phyloP scores from a whole-genome alignment of 1,140 invertebrate species.

The Sitophilus oryzae region DNA sequence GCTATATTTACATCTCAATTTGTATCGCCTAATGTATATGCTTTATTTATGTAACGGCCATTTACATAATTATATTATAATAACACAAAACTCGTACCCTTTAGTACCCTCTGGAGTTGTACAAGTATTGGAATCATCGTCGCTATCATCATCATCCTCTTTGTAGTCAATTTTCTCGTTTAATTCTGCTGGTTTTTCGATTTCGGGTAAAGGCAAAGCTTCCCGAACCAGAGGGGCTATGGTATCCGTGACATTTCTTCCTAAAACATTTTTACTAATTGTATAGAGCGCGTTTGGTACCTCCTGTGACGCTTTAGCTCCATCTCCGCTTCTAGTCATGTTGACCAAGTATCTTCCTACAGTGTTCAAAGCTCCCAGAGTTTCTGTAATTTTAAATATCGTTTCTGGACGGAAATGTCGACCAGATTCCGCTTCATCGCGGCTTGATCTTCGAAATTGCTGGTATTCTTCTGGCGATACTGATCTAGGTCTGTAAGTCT shows the following conservation, averaged over 20 bases:
- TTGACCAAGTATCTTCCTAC: slow-evolving; percentile 78
- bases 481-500: slow-evolving; percentile 18
- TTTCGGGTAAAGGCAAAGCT: slow-evolving; percentile 49
- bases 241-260: slow-evolving; percentile 71
- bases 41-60: background rate
- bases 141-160: slow-evolving; percentile 26
- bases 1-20: background rate
- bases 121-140: slow-evolving; percentile 49
- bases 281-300: slow-evolving; percentile 70
- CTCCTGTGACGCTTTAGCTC: slow-evolving; percentile 47
- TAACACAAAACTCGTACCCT: slow-evolving; percentile 49
- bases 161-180: slow-evolving; percentile 14
- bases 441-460: slow-evolving; percentile 14
- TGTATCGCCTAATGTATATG: background rate
- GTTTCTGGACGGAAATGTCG: slow-evolving; percentile 43
- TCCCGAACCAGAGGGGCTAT: slow-evolving; percentile 67
- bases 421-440: slow-evolving; percentile 23
- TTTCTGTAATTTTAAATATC: slow-evolving; percentile 60
- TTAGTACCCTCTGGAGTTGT: slow-evolving; percentile 71
- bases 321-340: slow-evolving; percentile 56
- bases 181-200: background rate
- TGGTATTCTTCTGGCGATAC: slow-evolving; percentile 10
- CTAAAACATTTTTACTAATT: slow-evolving; percentile 73
- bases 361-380: slow-evolving; percentile 70
- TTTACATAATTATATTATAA: background rate